Conservation (phyloP, 2,797 vertebrate species). For the Hoplostethus atlanticus region DNA sequence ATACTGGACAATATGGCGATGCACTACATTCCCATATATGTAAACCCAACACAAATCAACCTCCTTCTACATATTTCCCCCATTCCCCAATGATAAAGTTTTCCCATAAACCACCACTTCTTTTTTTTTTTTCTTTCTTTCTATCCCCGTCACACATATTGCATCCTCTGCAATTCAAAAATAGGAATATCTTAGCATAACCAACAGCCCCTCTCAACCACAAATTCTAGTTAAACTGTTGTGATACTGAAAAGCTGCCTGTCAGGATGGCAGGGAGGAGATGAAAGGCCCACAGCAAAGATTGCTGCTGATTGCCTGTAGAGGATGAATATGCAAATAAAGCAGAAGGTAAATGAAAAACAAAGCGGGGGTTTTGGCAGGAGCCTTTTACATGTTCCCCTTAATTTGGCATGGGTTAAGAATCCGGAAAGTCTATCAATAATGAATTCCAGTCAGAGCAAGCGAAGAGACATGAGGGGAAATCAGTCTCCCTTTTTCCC, state of each 20-base stretch:
- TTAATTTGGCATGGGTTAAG: constrained; percentile 79
- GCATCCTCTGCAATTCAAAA: constrained; percentile 61
- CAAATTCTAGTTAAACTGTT: constrained; percentile 70
- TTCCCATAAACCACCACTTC: constrained; percentile 28
- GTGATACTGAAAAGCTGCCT: constrained; percentile 72
- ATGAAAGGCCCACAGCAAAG: constrained; percentile 74
- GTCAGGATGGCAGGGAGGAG: constrained; percentile 68
- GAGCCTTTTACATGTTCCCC: constrained; percentile 70
- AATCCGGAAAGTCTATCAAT: constrained; percentile 73
- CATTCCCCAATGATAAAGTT: constrained; percentile 28
- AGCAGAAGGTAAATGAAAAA: constrained; percentile 81
- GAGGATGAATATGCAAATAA: constrained; percentile 84
- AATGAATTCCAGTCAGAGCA: constrained; percentile 73
- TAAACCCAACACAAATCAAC: constrained; percentile 59
- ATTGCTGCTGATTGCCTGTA: constrained; percentile 77
- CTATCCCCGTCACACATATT: constrained; percentile 56
- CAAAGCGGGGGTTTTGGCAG: constrained; percentile 79
- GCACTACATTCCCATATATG: constrained; percentile 42
- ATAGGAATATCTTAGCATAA: constrained; percentile 47
- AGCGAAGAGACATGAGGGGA: constrained; percentile 58
- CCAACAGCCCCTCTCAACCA: constrained; percentile 59
- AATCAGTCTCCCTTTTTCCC: constrained; percentile 68
- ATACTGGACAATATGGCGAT: constrained; percentile 37
- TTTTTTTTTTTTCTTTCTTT: constrained; percentile 10
- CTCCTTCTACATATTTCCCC: constrained; percentile 41